Conservation (phyloP, 1,140 invertebrate species). For the Microplitis demolitor region DNA sequence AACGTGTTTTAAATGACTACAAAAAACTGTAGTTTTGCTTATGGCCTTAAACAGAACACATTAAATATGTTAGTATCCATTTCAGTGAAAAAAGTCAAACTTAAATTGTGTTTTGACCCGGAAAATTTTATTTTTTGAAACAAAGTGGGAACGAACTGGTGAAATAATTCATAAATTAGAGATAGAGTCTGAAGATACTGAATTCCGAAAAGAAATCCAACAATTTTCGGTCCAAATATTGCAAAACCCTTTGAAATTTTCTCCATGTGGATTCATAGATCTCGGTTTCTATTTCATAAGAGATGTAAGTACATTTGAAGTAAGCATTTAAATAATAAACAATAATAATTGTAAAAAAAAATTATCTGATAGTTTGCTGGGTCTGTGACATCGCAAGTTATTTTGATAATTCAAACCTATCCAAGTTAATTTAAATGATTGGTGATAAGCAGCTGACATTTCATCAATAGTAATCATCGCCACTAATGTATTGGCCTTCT, state of each 20-base stretch:
- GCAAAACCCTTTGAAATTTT: neutral
- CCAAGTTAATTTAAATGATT: too few relatives aligned
- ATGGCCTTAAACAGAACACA: too few relatives aligned
- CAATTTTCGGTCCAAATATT: neutral
- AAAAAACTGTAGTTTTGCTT: too few relatives aligned
- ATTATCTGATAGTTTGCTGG: neutral
- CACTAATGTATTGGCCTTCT: too few relatives aligned
- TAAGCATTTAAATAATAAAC: too few relatives aligned
- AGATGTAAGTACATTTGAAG: neutral
- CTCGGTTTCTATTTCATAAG: neutral
- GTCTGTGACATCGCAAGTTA: neutral
- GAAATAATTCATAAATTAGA: slow-evolving; percentile 1
- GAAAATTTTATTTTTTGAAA: neutral
- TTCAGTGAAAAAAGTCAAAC: neutral
- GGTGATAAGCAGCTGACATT: neutral
- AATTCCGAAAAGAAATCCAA: neutral
- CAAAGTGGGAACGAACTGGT: neutral
- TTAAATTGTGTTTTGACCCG: too few relatives aligned
- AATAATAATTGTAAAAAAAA: too few relatives aligned
- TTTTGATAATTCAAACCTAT: neutral
- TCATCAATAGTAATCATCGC: neutral
- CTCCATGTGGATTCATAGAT: neutral
- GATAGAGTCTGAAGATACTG: neutral
- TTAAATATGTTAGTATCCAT: too few relatives aligned
- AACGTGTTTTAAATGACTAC: too few relatives aligned